Conservation (phyloP, 2,888 invertebrate species). For the Pterobdella sp. region DNA sequence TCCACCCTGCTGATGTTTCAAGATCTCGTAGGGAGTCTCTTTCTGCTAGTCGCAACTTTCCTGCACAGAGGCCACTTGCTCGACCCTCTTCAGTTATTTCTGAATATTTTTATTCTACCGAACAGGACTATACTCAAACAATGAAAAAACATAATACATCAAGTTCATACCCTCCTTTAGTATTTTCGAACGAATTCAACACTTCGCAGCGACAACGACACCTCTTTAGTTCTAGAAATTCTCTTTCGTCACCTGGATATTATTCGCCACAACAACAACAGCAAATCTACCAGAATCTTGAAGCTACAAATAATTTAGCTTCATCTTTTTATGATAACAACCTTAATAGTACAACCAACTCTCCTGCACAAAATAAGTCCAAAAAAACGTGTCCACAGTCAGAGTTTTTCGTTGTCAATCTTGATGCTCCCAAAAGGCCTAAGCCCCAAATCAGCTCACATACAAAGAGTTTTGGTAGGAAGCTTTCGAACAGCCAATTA, state of each 20-base stretch:
- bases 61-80: neutral
- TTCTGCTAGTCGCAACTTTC: conserved; percentile 6
- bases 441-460: conserved; percentile 14
- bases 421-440: conserved; percentile 22
- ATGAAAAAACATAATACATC: neutral
- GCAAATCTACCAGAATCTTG: conserved; percentile 6
- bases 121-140: neutral
- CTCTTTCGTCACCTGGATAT: conserved; percentile 17
- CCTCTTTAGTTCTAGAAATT: neutral
- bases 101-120: conserved; percentile 14
- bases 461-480: neutral
- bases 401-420: conserved; percentile 22
- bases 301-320: neutral
- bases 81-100: conserved; percentile 22
- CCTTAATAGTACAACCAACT: neutral
- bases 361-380: neutral
- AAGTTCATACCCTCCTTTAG: neutral
- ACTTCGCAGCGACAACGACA: neutral
- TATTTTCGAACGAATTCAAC: neutral
- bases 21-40: conserved; percentile 18
- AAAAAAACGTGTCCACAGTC: conserved; percentile 11
- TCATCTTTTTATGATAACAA: neutral
- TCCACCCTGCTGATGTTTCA: conserved; percentile 2
- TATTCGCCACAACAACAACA: conserved; percentile 6
- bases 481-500: conserved; percentile 1